These are phyloP conservation scores for Peromyscus leucopus DNA, from an alignment of 2,113 vertebrate genomes.

Conservation along the genomic window DNA sequence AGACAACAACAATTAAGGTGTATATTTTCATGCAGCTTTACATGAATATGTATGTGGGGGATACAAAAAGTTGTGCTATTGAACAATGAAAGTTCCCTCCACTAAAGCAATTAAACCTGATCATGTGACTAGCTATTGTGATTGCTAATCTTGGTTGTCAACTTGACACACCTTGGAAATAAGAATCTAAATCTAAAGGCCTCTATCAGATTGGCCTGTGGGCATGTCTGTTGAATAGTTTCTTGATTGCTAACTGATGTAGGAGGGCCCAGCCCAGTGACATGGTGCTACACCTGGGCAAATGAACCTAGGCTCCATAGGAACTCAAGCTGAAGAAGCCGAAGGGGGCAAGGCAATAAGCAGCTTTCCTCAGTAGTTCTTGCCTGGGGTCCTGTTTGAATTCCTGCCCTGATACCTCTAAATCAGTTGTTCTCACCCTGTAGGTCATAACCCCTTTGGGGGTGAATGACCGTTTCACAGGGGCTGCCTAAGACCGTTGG, in stretches of 20 bases:
- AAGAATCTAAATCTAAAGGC: background rate
- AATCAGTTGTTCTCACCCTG: background rate
- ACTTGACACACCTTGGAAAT: background rate
- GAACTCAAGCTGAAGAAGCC: background rate
- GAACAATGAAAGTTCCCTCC: background rate
- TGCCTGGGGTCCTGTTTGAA: background rate
- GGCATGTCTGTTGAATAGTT: background rate
- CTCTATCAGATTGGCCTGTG: background rate
- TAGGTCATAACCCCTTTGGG: background rate
- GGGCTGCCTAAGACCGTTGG: background rate
- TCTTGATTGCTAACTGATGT: background rate
- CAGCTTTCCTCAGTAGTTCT: background rate
- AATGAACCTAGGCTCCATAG: background rate
- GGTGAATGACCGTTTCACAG: background rate
- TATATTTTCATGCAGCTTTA: background rate
- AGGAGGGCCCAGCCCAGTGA: background rate
- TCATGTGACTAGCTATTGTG: background rate
- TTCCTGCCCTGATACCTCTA: background rate
- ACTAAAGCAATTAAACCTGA: background rate
- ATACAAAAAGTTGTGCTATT: background rate
- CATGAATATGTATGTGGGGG: background rate
- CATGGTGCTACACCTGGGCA: background rate
- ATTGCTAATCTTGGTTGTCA: background rate
- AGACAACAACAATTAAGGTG: background rate
- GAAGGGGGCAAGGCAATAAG: background rate